A percentile compares a stretch with the other conserved stretches of the same genome.
These are phyloP conservation scores for Polydrusus cervinus DNA, from an alignment of 2,888 invertebrate genomes.

Conservation along the genomic window DNA sequence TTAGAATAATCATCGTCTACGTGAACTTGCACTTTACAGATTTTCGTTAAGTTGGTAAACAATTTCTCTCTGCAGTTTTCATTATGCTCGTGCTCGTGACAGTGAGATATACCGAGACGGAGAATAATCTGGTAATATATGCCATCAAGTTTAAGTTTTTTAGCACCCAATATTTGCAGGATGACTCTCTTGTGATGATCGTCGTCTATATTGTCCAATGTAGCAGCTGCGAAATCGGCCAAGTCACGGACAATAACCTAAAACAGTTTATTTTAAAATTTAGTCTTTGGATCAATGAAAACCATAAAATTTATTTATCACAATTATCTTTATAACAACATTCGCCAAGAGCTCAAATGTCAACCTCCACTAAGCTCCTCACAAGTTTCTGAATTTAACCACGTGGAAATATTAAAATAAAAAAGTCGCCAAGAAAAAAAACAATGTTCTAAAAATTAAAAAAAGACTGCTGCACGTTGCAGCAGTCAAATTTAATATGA, in stretches of 20 bases:
- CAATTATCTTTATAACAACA: no score
- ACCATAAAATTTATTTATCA: no score
- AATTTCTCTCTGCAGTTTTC: conserved; percentile 64
- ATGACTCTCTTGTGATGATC: conserved; percentile 72
- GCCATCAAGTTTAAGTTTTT: conserved; percentile 67
- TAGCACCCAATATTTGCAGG: conserved; percentile 71
- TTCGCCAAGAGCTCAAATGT: no score
- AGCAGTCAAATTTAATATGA: not conserved
- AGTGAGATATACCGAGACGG: conserved; percentile 71
- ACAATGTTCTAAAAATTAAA: no score
- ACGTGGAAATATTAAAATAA: no score
- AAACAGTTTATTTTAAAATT: conserved; percentile 13
- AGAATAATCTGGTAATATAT: conserved; percentile 70
- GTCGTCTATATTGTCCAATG: conserved; percentile 72
- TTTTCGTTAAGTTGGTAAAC: conserved; percentile 69
- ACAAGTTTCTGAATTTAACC: no score
- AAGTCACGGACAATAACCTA: conserved; percentile 62
- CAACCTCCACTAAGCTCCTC: no score
- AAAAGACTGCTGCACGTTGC: no score
- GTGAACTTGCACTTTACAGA: conserved; percentile 72
- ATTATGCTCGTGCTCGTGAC: conserved; percentile 63
- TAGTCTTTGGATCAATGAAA: no score
- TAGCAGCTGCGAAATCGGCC: conserved; percentile 71
- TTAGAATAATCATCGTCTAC: conserved; percentile 67
- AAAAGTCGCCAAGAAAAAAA: no score